phyloP scores from a whole-genome alignment of 2,888 invertebrate species.

The Conchocele bisecta region DNA sequence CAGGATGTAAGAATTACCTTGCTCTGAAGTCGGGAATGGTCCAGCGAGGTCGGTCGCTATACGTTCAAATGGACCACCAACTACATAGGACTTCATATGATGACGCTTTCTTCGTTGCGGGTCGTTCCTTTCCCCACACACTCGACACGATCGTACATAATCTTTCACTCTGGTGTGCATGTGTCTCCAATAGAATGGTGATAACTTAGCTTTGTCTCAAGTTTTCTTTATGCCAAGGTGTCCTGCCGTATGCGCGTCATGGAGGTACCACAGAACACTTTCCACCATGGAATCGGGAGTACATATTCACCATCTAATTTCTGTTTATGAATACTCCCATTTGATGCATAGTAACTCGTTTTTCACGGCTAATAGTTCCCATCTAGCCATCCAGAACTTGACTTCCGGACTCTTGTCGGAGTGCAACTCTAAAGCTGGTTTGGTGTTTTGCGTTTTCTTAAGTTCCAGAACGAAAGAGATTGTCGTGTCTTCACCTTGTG shows the following conservation, averaged over 20 bases:
- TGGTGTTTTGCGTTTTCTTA: background rate
- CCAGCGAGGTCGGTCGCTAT: background rate
- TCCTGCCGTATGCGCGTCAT: conserved; percentile 18
- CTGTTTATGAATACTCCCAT: conserved; percentile 11
- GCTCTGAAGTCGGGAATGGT: background rate
- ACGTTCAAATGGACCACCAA: conserved; percentile 3
- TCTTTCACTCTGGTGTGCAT: conserved; percentile 3
- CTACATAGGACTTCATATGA: background rate
- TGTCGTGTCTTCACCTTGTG: background rate
- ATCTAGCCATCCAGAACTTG: conserved; percentile 27
- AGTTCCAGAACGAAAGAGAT: conserved; percentile 14
- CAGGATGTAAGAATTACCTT: conserved; percentile 4
- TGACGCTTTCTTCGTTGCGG: background rate
- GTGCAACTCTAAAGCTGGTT: too few species aligned
- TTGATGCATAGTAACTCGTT: conserved; percentile 24
- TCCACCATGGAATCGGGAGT: background rate
- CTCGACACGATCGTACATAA: conserved; percentile 6
- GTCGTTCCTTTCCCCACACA: conserved; percentile 17
- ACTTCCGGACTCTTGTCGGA: conserved; percentile 9
- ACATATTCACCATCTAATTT: conserved; percentile 23
- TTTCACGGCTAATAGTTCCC: conserved; percentile 25
- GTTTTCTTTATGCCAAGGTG: conserved; percentile 19
- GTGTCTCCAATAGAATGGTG: conserved; percentile 25
- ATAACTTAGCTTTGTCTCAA: conserved; percentile 5
- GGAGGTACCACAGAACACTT: conserved; percentile 22